Percentiles rank a stretch among this genome's conserved stretches.
phyloP scores from a whole-genome alignment of 2,113 vertebrate species.

The Mola mola region DNA sequence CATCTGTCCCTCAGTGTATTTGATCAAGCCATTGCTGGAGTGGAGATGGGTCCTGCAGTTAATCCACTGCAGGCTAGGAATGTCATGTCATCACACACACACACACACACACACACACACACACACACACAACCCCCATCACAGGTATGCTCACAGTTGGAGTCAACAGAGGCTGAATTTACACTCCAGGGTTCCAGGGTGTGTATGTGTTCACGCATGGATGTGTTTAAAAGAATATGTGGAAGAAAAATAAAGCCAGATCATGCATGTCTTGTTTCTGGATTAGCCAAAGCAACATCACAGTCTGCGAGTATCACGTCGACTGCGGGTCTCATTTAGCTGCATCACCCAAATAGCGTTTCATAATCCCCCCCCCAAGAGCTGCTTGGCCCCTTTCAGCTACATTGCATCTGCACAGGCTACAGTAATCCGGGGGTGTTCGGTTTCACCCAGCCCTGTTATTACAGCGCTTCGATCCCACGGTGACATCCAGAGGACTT shows the following conservation, averaged over 20 bases:
- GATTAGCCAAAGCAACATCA: slow-evolving; percentile 37
- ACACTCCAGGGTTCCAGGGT: slow-evolving; percentile 32
- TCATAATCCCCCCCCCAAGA: slow-evolving; percentile 47
- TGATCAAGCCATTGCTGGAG: slow-evolving; percentile 63
- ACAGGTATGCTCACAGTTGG: slow-evolving; percentile 67
- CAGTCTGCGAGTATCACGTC: slow-evolving; percentile 35
- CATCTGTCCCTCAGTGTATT: slow-evolving; percentile 68
- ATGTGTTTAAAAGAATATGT: slow-evolving; percentile 37
- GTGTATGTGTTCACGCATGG: slow-evolving; percentile 22
- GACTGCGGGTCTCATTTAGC: slow-evolving; percentile 42
- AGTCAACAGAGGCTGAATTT: slow-evolving; percentile 53
- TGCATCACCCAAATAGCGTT: slow-evolving; percentile 58
- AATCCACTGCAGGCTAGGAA: slow-evolving; percentile 72
- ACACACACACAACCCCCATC: slow-evolving; percentile 52
- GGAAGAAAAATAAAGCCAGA: background rate
- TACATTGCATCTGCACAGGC: slow-evolving; percentile 53
- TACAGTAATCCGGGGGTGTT: slow-evolving; percentile 74
- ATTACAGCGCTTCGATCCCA: slow-evolving; percentile 52
- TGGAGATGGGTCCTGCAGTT: slow-evolving; percentile 59
- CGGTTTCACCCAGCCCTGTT: slow-evolving; percentile 70
- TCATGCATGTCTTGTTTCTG: slow-evolving; percentile 21
- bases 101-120: slow-evolving; percentile 40
- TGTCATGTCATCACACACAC: slow-evolving; percentile 57
- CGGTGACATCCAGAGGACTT: slow-evolving; percentile 50
- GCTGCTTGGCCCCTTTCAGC: slow-evolving; percentile 57